Percentiles rank a stretch among this genome's conserved stretches.
These are phyloP conservation scores for Oscheius myriophilus DNA, from an alignment of 2,888 invertebrate species.

Conservation along the genomic window DNA sequence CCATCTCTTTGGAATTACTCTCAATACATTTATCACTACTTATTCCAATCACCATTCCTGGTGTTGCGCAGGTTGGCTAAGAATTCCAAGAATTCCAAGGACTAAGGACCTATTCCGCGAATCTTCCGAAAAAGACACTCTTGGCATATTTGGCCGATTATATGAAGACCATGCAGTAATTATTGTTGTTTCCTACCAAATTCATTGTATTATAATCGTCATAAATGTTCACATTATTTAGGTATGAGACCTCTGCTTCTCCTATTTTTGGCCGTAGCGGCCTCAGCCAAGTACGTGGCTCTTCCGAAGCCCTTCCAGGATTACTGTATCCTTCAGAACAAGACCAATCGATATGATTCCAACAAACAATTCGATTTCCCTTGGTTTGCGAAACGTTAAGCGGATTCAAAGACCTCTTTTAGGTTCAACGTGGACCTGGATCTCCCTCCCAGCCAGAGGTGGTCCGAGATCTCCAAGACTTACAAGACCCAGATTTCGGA, in stretches of 20 bases:
- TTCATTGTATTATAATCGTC: no score
- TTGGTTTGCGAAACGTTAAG: conserved; percentile 39
- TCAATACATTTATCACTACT: no score
- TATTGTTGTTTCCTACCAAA: no score
- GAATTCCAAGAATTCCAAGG: no score
- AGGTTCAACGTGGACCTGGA: conserved; percentile 67
- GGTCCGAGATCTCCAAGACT: conserved; percentile 55
- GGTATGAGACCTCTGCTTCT: conserved; percentile 25
- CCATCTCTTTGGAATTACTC: no score
- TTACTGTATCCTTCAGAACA: conserved; percentile 62
- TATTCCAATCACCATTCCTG: no score
- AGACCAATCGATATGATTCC: conserved; percentile 60
- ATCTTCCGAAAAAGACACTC: no score
- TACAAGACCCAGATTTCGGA: conserved; percentile 60
- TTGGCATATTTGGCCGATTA: no score
- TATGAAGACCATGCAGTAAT: no score
- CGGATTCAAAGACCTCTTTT: conserved; percentile 5
- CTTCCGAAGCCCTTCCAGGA: conserved; percentile 61
- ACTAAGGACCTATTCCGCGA: no score
- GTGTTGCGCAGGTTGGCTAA: no score
- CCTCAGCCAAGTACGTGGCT: conserved; percentile 48
- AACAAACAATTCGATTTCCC: conserved; percentile 50
- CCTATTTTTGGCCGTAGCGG: conserved; percentile 5
- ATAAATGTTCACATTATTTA: neutral
- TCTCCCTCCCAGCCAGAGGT: conserved; percentile 53